Evolutionary conservation across 2,888 invertebrate genomes (phyloP), one percentile per base, ranked within the genome.

Genomic region (Laothoe populi): DNA sequence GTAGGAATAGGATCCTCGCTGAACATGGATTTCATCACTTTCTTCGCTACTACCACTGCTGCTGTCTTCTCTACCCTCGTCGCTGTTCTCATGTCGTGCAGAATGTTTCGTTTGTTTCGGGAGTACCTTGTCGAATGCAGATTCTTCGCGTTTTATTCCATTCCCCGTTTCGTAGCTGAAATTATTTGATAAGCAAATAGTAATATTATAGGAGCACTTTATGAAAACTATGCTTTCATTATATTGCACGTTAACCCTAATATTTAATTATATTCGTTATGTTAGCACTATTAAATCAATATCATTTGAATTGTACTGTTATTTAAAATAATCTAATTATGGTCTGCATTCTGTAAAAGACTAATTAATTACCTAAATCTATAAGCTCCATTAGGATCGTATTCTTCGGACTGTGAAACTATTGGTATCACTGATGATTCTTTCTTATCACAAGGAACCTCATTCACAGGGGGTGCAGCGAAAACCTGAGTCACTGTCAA

Each of bases 81-180:
- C 90, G 64, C 87, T 84, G 10, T 84, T 76, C 2, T 86, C 85
- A 38, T 83, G 85, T 19, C 88, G 90, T 59, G 88, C 86, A n/a
- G 86, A 74, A 40, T 58, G 86, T 42, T 62, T 61, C 23, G 46
- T 38, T 5, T 19, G 21, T 77, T 70, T 87, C 8, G 94, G 90
- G 44, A 95, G 81, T 65, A 94, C 93, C 84, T 96, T 96, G 70
- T 95, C 90, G 78, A 94, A 96, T 24, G 96, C 95, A 46, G 92
- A 93, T 83, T 96, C 96, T 86, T 96, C 95, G 0, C 96, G 95
- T 73, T 95, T 94, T 63, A 96, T 96, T 64, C 96, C 96, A 81
- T 96, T 96, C 2, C 95, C 96, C 21, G 96, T 96, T 90, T 96
- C 96, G 71, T 95, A 96, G 81, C 96, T 96, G 21, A 72, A 73